Conservation (phyloP, 1,140 invertebrate genomes). For the Metopolophium dirhodum region DNA sequence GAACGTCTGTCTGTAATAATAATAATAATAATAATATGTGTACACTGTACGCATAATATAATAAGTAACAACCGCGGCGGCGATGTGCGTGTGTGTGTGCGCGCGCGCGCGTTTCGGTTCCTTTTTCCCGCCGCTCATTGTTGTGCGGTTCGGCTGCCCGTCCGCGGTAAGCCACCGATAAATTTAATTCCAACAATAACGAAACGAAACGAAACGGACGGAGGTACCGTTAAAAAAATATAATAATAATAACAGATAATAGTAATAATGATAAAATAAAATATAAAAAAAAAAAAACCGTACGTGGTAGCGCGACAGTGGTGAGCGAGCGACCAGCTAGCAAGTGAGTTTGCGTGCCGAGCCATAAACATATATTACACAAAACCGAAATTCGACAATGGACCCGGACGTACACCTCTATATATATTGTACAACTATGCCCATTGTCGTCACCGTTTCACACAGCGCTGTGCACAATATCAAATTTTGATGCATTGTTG, state of each 20-base stretch:
- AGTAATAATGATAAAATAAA: not conserved
- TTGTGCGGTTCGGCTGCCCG: constrained; percentile 14
- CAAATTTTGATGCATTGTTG: not conserved
- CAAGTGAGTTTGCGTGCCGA: not conserved
- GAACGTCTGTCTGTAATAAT: not conserved
- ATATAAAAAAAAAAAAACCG: not conserved
- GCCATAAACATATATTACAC: not conserved
- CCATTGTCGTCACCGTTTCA: not conserved
- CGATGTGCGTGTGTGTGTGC: not conserved
- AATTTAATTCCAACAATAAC: constrained; percentile 52
- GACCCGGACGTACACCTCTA: not conserved
- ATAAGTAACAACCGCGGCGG: not conserved
- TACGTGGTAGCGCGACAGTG: not conserved
- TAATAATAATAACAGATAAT: not conserved
- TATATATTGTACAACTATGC: not conserved
- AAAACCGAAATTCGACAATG: constrained; percentile 31
- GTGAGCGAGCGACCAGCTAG: not conserved
- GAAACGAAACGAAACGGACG: constrained; percentile 41
- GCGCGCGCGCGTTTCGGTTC: not conserved
- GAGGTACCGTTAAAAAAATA: constrained; percentile 30
- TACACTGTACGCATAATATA: not conserved
- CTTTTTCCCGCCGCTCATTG: not conserved
- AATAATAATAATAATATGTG: not conserved
- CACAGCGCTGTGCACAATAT: not conserved
- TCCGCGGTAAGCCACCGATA: constrained; percentile 39